Conservation (phyloP, 2,888 invertebrate genomes). For the Sesamia inferens region DNA sequence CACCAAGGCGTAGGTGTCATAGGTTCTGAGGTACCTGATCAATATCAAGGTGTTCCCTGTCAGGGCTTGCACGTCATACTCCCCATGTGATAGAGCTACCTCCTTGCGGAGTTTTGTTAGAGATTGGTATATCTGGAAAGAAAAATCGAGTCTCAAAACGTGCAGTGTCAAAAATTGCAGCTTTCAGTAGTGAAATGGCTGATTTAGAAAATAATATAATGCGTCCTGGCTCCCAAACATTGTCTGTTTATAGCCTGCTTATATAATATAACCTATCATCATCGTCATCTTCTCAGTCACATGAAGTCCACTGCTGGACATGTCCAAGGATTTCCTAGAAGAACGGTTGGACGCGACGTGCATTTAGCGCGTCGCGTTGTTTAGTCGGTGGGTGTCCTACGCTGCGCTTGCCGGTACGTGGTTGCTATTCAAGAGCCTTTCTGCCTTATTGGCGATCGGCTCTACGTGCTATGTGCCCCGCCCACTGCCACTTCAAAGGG, state of each 20-base stretch:
- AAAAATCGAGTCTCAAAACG: neutral
- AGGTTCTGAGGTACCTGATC: conserved; percentile 72
- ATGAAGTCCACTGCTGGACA: too few relatives aligned
- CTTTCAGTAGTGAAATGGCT: neutral
- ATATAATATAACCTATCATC: too few relatives aligned
- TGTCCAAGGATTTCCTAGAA: too few relatives aligned
- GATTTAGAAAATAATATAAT: neutral
- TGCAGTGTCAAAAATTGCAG: neutral
- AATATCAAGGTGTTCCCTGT: conserved; percentile 72
- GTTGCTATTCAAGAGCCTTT: too few relatives aligned
- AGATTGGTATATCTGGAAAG: conserved; percentile 87
- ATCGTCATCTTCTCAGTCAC: too few relatives aligned
- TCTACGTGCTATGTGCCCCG: too few relatives aligned
- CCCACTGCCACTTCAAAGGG: too few relatives aligned
- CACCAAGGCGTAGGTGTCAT: conserved; percentile 80
- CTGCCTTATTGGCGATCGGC: too few relatives aligned
- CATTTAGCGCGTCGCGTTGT: too few relatives aligned
- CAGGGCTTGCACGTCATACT: conserved; percentile 74
- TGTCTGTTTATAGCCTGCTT: neutral
- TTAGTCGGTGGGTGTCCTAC: too few relatives aligned
- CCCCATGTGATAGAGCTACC: conserved; percentile 81
- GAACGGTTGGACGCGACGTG: too few relatives aligned
- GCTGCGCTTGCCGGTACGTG: too few relatives aligned
- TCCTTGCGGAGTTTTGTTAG: conserved; percentile 86
- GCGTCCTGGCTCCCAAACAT: neutral